Evolutionary conservation across 2,888 invertebrate genomes (phyloP), one percentile per base, ranked within the genome.

Genomic region (Xylophagus ater): DNA sequence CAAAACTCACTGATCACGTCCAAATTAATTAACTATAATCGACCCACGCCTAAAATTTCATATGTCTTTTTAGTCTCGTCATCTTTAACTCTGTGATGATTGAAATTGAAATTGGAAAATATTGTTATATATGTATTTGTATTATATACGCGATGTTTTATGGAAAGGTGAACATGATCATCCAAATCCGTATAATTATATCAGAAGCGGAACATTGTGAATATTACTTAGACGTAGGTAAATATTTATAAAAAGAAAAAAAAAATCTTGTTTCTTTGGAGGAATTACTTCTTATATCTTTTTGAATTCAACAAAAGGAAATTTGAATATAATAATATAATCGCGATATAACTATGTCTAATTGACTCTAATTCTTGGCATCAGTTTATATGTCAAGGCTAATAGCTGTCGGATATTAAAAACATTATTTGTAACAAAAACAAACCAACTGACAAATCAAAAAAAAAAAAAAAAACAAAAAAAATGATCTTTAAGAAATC

Each of bases 1-100:
- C 39, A 46, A 45, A 48, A 50, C 38, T 47, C 51, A 51, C 37
- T 51, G 51, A 47, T 41, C 50, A 50, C 46, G 51, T 51, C 51
- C 43, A 48, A 50, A 48, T 41, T 45, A 44, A 49, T 51, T 50
- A 50, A 44, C 37, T 37, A 37, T 40, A 37, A 25, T 38, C 43
- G 43, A 34, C 46, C 45, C 47, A 47, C 47, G 47, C 47, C 42
- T 37, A 26, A 31, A 42, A 40, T 21, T 17, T 25, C 14, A 15
- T 23, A 19, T 17, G 33, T 33, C 34, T 17, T 17, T 19, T 34
- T 24, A 8, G 6, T 13, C 9, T 14, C 19, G 17, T 10, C 33
- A 23, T n/a, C 33, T 33, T 9, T 20, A 12, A 10, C 33, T 12
- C 18, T 33, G 21, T 13, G n/a, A 10, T 12, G 26, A 26, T 26